Evolutionary conservation across 2,888 invertebrate species (phyloP).

Genomic region (Lomographa bimaculata): DNA sequence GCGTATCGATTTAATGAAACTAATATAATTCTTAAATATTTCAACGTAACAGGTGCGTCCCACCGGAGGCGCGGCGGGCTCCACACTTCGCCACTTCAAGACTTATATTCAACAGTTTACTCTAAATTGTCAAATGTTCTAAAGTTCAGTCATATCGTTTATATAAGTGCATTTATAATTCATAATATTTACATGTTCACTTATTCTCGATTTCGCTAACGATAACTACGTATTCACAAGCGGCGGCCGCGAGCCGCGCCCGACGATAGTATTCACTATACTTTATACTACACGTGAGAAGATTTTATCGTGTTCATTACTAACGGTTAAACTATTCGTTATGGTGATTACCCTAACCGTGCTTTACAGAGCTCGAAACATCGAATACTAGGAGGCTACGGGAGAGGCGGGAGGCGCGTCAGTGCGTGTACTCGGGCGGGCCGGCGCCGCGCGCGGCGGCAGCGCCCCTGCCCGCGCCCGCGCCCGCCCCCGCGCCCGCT

Average conservation of each 20-base stretch:
- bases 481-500: constrained; percentile 70
- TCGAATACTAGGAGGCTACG: constrained; percentile 38
- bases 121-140: constrained; percentile 58
- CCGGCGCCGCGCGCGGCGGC: constrained; percentile 74
- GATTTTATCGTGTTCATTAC: constrained; percentile 60
- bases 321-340: constrained; percentile 64
- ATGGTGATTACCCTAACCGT: constrained; percentile 60
- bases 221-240: constrained; percentile 67
- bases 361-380: constrained; percentile 49
- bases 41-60: constrained; percentile 51
- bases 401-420: constrained; percentile 72
- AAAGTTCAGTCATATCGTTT: constrained; percentile 76
- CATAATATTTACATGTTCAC: constrained; percentile 70
- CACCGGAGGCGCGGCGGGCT: constrained; percentile 52
- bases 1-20: constrained; percentile 73
- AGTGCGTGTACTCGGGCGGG: constrained; percentile 91
- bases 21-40: constrained; percentile 59
- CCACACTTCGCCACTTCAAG: constrained; percentile 49
- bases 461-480: constrained; percentile 66
- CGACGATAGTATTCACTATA: constrained; percentile 51
- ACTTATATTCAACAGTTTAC: constrained; percentile 66
- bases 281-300: constrained; percentile 60
- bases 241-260: constrained; percentile 45
- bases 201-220: constrained; percentile 60
- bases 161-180: constrained; percentile 58